phyloP scores from a whole-genome alignment of 2,888 invertebrate species.

The Autographa pulchrina region DNA sequence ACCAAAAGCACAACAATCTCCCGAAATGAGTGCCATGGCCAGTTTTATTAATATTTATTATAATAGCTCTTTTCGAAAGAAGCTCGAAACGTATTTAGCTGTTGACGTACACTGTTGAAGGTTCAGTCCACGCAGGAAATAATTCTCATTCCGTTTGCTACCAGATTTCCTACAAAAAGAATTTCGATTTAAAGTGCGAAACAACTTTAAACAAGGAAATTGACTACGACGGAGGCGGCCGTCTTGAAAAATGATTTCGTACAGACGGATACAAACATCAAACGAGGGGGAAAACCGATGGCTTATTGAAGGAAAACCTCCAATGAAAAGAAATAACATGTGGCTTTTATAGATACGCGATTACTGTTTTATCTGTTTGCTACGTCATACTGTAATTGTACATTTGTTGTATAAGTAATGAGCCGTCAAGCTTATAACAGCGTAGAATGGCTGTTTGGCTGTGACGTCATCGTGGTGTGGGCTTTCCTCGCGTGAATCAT shows the following conservation, averaged over 20 bases:
- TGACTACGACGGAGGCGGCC: constrained; percentile 21
- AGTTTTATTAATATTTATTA: neutral
- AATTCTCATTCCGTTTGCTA: constrained; percentile 32
- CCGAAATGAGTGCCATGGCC: neutral
- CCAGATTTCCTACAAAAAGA: constrained; percentile 30
- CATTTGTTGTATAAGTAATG: constrained; percentile 29
- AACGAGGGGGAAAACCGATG: constrained; percentile 28
- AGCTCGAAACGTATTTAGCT: neutral
- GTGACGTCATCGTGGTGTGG: constrained; percentile 77
- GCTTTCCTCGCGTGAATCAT: constrained; percentile 82
- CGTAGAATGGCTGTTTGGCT: constrained; percentile 50
- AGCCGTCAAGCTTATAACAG: constrained; percentile 59
- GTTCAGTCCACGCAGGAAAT: constrained; percentile 41
- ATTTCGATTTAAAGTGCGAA: constrained; percentile 24
- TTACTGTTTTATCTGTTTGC: neutral
- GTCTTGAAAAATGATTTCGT: constrained; percentile 42
- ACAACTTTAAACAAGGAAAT: constrained; percentile 49
- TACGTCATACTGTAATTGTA: constrained; percentile 23
- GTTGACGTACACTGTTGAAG: constrained; percentile 2
- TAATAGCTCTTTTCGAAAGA: neutral
- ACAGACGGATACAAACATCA: constrained; percentile 37
- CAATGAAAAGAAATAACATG: constrained; percentile 17
- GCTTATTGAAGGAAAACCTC: constrained; percentile 15
- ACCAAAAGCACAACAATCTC: constrained; percentile 14
- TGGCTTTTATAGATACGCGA: constrained; percentile 13